phyloP scores from a whole-genome alignment of 2,888 invertebrate genomes.

The Rhogogaster chlorosoma region DNA sequence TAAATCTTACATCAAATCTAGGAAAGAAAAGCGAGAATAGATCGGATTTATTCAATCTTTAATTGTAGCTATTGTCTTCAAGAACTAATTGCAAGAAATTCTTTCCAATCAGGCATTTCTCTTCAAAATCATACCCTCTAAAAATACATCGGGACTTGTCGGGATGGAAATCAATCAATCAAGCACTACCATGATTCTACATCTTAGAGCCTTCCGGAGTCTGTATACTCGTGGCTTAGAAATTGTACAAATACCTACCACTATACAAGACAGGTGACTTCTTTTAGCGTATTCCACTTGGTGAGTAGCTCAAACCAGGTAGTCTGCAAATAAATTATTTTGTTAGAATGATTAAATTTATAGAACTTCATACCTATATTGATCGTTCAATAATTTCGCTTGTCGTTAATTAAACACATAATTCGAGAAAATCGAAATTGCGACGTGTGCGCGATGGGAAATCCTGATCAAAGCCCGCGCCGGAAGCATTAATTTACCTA shows the following conservation, averaged over 20 bases:
- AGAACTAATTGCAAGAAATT: background rate
- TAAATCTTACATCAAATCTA: background rate
- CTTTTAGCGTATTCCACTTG: background rate
- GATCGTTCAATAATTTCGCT: background rate
- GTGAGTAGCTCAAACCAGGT: background rate
- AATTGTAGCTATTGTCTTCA: background rate
- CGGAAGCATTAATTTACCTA: background rate
- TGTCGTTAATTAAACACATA: background rate
- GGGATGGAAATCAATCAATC: slow-evolving; percentile 1
- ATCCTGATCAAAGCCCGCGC: background rate
- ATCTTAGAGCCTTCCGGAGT: background rate
- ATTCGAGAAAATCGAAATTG: background rate
- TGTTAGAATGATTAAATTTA: background rate
- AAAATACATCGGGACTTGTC: background rate
- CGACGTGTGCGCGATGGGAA: background rate
- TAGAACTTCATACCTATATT: background rate
- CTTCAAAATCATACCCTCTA: background rate
- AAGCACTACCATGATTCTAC: background rate
- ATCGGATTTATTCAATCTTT: background rate
- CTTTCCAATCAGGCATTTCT: background rate
- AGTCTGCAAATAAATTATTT: background rate
- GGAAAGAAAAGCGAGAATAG: too few relatives aligned
- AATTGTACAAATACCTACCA: background rate
- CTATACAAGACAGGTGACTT: background rate
- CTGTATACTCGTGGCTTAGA: background rate